These are phyloP conservation scores for Labeo catla DNA, from an alignment of 2,113 vertebrate species.

Conservation along the genomic window DNA sequence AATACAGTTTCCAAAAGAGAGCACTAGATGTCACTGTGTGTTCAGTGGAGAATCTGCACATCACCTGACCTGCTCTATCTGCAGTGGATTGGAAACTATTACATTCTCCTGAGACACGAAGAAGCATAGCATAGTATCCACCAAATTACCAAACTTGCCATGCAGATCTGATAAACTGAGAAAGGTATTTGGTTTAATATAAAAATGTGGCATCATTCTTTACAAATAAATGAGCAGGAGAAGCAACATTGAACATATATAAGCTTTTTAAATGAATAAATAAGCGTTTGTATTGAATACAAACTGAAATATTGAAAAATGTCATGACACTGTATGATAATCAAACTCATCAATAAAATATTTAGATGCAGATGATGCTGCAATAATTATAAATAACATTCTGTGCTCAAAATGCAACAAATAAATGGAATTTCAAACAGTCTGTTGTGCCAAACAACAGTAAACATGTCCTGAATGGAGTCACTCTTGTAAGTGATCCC, in stretches of 20 bases:
- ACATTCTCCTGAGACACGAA: background rate
- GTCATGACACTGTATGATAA: background rate
- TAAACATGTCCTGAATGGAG: background rate
- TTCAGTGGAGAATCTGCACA: background rate
- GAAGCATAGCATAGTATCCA: background rate
- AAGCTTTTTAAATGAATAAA: background rate
- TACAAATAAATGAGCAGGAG: background rate
- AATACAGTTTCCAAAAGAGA: background rate
- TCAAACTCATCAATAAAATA: background rate
- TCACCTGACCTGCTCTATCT: slow-evolving; percentile 26
- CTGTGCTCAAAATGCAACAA: background rate
- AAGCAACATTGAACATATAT: background rate
- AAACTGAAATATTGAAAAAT: background rate
- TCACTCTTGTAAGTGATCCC: background rate
- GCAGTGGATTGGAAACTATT: slow-evolving; percentile 1
- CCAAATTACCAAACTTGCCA: background rate
- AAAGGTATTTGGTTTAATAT: background rate
- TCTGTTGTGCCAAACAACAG: background rate
- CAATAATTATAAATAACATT: slow-evolving; percentile 1
- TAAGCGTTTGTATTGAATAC: background rate
- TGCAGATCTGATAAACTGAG: background rate
- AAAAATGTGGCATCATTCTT: background rate
- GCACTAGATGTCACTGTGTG: slow-evolving; percentile 20
- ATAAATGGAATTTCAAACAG: background rate
- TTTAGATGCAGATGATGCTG: background rate